Percentiles rank a stretch among this genome's conserved stretches.
These are phyloP conservation scores for Drosophila mettleri DNA, from an alignment of 2,888 invertebrate genomes.

Conservation along the genomic window DNA sequence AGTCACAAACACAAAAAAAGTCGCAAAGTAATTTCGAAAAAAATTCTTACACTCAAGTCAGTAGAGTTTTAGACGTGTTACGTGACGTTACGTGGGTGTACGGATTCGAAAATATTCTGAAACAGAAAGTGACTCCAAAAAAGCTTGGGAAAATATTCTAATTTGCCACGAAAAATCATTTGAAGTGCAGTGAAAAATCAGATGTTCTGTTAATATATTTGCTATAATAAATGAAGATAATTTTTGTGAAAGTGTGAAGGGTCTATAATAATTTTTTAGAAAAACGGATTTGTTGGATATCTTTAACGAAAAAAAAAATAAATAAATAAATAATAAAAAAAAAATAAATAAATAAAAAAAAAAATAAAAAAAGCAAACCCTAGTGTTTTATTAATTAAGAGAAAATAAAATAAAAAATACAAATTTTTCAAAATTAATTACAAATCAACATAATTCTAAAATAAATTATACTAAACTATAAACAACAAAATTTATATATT, in stretches of 20 bases:
- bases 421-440: too few species aligned
- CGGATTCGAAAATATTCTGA: conserved; percentile 32
- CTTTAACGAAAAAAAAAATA: background rate
- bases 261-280: background rate
- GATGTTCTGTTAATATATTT: background rate
- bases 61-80: conserved; percentile 82
- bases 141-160: background rate
- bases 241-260: background rate
- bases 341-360: background rate
- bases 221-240: background rate
- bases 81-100: conserved; percentile 75
- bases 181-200: background rate
- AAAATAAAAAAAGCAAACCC: background rate
- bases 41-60: conserved; percentile 81
- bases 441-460: too few species aligned
- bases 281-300: background rate
- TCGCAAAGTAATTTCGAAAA: conserved; percentile 72
- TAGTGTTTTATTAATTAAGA: too few species aligned
- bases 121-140: conserved; percentile 27
- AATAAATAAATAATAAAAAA: background rate
- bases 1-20: conserved; percentile 58
- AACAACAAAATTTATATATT: too few species aligned
- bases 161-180: background rate
- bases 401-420: background rate
- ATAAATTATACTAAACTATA: too few species aligned